A percentile compares a stretch with the other conserved stretches of the same genome.
Conservation (phyloP, 2,888 invertebrate species). For the Ophion ellenae region DNA sequence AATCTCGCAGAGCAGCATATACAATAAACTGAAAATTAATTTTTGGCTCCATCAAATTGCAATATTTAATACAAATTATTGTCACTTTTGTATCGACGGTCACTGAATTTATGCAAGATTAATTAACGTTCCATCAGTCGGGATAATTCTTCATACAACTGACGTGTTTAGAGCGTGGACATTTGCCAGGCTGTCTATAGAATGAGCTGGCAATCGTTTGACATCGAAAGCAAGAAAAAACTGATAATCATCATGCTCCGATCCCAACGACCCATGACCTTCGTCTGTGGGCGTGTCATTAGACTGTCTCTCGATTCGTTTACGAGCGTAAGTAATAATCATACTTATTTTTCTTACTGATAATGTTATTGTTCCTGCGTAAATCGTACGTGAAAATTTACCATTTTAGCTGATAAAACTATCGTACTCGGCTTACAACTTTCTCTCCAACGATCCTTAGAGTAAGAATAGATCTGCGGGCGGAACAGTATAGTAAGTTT, state of each 20-base stretch:
- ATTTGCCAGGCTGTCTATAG: constrained; percentile 67
- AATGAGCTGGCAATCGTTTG: constrained; percentile 69
- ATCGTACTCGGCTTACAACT: neutral
- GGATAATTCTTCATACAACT: neutral
- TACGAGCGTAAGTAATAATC: constrained; percentile 64
- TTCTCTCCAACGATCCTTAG: neutral
- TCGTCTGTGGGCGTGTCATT: constrained; percentile 69
- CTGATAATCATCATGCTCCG: constrained; percentile 68
- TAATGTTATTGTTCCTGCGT: neutral
- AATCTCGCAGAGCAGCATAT: neutral
- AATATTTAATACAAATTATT: too few species aligned
- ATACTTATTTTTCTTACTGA: neutral
- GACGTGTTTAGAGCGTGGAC: constrained; percentile 65
- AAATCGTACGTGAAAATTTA: neutral
- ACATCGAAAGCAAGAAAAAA: constrained; percentile 53
- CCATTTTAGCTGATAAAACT: neutral
- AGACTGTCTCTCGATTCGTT: constrained; percentile 68
- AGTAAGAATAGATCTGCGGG: neutral
- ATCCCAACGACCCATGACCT: constrained; percentile 64
- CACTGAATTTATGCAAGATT: neutral
- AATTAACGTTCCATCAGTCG: neutral
- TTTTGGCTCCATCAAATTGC: too few species aligned
- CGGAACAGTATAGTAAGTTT: neutral
- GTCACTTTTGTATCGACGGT: neutral
- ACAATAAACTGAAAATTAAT: too few species aligned